These are phyloP conservation scores for Drosophila ficusphila DNA, from an alignment of 1,140 invertebrate species.

Conservation along the genomic window DNA sequence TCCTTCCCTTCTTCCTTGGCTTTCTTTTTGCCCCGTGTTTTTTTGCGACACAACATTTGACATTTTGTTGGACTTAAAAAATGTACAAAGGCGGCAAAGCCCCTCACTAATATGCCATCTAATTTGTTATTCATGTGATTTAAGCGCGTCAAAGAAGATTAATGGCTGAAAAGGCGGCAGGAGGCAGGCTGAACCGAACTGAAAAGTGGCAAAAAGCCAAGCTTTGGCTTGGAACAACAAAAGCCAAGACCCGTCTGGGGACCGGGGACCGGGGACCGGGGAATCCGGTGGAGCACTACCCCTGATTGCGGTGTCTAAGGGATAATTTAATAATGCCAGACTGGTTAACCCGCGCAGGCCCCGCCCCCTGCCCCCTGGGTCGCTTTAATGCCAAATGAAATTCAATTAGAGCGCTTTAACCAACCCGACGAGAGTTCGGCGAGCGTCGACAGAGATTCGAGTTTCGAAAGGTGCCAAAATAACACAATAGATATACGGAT, in stretches of 20 bases:
- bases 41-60: slow-evolving; percentile 51
- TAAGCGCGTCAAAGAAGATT: slow-evolving; percentile 83
- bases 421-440: slow-evolving; percentile 9
- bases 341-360: slow-evolving; percentile 30
- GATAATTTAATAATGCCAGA: slow-evolving; percentile 52
- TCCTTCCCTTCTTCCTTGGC: neutral
- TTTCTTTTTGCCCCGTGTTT: slow-evolving; percentile 1
- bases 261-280: no score
- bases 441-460: neutral
- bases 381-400: slow-evolving; percentile 36
- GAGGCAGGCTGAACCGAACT: slow-evolving; percentile 22
- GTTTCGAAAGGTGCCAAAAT: neutral
- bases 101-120: slow-evolving; percentile 78
- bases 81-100: slow-evolving; percentile 35
- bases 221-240: slow-evolving; percentile 42
- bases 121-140: slow-evolving; percentile 84
- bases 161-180: slow-evolving; percentile 54
- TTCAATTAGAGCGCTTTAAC: slow-evolving; percentile 46
- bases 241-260: slow-evolving; percentile 16
- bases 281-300: slow-evolving; percentile 4
- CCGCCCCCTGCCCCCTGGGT: neutral
- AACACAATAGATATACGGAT: no score
- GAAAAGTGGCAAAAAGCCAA: slow-evolving; percentile 49
- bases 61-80: slow-evolving; percentile 45
- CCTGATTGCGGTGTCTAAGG: slow-evolving; percentile 50